These are phyloP conservation scores for Cherax destructor DNA, from an alignment of 1,140 invertebrate genomes.

Conservation along the genomic window DNA sequence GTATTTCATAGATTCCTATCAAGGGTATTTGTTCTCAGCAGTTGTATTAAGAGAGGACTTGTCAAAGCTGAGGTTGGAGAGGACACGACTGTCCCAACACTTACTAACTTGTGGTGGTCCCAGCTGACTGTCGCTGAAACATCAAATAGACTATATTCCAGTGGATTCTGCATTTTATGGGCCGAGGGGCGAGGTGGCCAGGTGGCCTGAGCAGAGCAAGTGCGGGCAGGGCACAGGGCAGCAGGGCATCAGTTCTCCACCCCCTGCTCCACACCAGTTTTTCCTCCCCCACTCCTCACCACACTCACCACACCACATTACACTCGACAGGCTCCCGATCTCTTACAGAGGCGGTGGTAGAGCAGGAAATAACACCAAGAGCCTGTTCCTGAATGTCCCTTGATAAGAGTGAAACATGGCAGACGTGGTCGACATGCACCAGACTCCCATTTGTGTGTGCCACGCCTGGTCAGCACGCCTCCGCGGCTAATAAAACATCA, in stretches of 20 bases:
- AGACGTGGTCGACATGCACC: slow-evolving; percentile 26
- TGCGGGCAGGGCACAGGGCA: not conserved
- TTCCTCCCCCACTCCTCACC: not conserved
- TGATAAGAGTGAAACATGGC: slow-evolving; percentile 21
- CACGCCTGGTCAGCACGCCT: slow-evolving; percentile 5
- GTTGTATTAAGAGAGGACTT: too few species aligned
- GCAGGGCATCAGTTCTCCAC: not conserved
- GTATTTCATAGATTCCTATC: too few species aligned
- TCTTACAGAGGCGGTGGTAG: not conserved
- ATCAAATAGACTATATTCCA: too few species aligned
- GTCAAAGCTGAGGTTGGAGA: too few species aligned
- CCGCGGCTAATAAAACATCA: slow-evolving; percentile 22
- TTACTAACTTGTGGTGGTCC: too few species aligned
- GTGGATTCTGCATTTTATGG: too few species aligned
- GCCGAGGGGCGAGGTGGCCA: not conserved
- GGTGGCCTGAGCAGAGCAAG: not conserved
- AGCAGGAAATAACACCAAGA: not conserved
- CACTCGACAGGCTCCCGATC: too few species aligned
- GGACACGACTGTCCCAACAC: too few species aligned
- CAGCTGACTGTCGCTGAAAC: too few species aligned
- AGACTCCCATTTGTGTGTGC: slow-evolving; percentile 41
- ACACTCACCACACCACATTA: not conserved
- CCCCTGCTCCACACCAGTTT: not conserved
- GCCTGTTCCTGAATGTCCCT: slow-evolving; percentile 53
- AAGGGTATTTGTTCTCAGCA: too few species aligned